A percentile compares a stretch with the other conserved stretches of the same genome.
phyloP scores from a whole-genome alignment of 2,888 invertebrate species.

The Apodemia zela region DNA sequence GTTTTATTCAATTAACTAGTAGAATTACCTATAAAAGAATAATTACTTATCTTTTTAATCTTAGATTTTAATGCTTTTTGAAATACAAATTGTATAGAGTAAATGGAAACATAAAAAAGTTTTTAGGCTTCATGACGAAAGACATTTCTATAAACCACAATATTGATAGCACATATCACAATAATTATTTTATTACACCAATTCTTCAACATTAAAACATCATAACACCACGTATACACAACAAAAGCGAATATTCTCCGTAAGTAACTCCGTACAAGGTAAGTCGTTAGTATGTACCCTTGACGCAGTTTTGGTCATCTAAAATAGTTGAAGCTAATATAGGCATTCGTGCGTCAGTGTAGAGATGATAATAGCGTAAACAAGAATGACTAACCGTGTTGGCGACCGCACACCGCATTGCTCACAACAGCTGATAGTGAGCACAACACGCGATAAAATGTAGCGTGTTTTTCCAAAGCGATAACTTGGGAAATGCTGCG shows the following conservation, averaged over 20 bases:
- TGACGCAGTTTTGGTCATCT: conserved; percentile 36
- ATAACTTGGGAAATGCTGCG: conserved; percentile 60
- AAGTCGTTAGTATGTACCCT: conserved; percentile 23
- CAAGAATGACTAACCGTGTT: conserved; percentile 38
- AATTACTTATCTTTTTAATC: too few species aligned
- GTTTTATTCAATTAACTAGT: too few species aligned
- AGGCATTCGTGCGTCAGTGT: conserved; percentile 27
- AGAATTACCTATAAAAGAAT: too few species aligned
- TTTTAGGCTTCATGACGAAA: neutral
- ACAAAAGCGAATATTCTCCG: conserved; percentile 18
- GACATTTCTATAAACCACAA: neutral
- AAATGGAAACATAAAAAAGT: too few species aligned
- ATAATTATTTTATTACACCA: neutral
- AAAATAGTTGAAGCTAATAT: conserved; percentile 29
- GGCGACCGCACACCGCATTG: conserved; percentile 44
- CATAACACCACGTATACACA: neutral
- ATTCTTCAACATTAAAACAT: conserved; percentile 1
- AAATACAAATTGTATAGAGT: too few species aligned
- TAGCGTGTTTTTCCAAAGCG: conserved; percentile 68
- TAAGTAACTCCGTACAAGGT: conserved; percentile 22
- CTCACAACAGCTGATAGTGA: conserved; percentile 62
- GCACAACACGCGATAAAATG: conserved; percentile 58
- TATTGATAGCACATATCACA: neutral
- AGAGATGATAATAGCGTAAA: conserved; percentile 36
- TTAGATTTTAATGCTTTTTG: too few species aligned